These are phyloP conservation scores for Leucosticte australis DNA, from an alignment of 2,113 vertebrate species.

Conservation along the genomic window DNA sequence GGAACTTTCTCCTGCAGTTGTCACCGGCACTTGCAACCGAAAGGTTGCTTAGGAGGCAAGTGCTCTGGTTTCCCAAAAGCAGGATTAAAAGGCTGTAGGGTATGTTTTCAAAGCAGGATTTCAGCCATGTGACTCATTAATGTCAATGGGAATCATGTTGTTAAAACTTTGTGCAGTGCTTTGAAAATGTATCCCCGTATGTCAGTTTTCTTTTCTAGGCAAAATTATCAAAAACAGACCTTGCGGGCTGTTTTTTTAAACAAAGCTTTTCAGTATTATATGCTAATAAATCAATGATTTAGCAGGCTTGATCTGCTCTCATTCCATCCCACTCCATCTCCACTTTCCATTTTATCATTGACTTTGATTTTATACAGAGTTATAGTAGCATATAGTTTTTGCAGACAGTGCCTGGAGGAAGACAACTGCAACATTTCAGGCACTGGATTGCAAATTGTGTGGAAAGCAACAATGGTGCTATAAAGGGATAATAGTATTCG, in stretches of 20 bases:
- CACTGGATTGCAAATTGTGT: not conserved
- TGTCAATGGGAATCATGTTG: conserved; percentile 22
- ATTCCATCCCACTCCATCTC: not conserved
- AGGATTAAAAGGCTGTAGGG: conserved; percentile 22
- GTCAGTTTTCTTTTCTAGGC: conserved; percentile 9
- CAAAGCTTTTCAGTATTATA: conserved; percentile 9
- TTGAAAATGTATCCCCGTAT: conserved; percentile 48
- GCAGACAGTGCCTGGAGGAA: not conserved
- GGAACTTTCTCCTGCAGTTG: not conserved
- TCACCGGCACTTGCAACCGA: fast-evolving
- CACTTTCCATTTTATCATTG: conserved; percentile 56
- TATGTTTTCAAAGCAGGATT: conserved; percentile 53
- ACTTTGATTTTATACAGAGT: conserved; percentile 60
- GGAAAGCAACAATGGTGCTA: not conserved
- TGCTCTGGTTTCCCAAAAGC: conserved; percentile 27
- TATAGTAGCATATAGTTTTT: not conserved
- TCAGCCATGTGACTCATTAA: conserved; percentile 42
- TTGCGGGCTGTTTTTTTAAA: not conserved
- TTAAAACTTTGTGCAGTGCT: conserved; percentile 9
- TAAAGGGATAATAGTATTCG: not conserved
- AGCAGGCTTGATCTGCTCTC: conserved; percentile 8
- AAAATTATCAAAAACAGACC: conserved; percentile 62
- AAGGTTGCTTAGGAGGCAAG: conserved; percentile 24
- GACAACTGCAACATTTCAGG: conserved; percentile 15
- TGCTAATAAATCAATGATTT: conserved; percentile 22